Base-by-base conservation (phyloP, 2,888 invertebrate species). In the Camponotus fellah region DNA sequence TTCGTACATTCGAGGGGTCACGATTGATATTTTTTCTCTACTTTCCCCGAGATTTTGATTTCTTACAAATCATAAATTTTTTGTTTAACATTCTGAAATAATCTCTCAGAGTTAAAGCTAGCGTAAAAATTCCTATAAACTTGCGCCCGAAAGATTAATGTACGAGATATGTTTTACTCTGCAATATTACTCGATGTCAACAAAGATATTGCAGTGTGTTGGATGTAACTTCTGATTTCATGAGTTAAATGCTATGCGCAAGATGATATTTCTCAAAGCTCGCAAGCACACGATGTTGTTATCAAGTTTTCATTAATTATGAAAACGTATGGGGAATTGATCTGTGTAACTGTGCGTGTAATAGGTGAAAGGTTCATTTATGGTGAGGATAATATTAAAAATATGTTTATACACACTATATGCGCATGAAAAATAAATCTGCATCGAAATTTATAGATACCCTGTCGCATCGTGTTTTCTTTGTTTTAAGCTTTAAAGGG, bases 261-360 rank as follows among this genome's bases (percentile, higher is more conserved):
- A 56, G 2, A 5, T 60, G 60, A 77, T 43, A 8, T 58, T 10
- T 10, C 1, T 2, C 43, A 10, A 76, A 40, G 40, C 26, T 40
- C 4, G 8, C 8, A 37, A 26, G 26, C 37, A 53, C n/a, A 2
- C 4, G 40, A n/a, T 43, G 17, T 53, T 32, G 14, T 43, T 3
- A n/a, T 60, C 12, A 34, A 71, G 17, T 34, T 43, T 71, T 34
- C 34, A 60, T 60, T 58, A 69, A 49, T 79, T n/a, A 79, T 46
- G 58, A 37, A 79, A 68, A 21, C 17, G 26, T 46, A 37, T 8
- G 32, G 34, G 26, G 34, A 77, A 49, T 71, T 49, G 37, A 71
- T 79, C 14, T 21, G 26, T 71, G 71, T 69, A 49, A 49, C 17
- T 58, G 32, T 34, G 32, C 17, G 14, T 53, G 46, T n/a, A 71